Percentiles rank a stretch among this genome's conserved stretches.
phyloP scores from a whole-genome alignment of 2,797 vertebrate genomes.

The Phataginus tricuspis region DNA sequence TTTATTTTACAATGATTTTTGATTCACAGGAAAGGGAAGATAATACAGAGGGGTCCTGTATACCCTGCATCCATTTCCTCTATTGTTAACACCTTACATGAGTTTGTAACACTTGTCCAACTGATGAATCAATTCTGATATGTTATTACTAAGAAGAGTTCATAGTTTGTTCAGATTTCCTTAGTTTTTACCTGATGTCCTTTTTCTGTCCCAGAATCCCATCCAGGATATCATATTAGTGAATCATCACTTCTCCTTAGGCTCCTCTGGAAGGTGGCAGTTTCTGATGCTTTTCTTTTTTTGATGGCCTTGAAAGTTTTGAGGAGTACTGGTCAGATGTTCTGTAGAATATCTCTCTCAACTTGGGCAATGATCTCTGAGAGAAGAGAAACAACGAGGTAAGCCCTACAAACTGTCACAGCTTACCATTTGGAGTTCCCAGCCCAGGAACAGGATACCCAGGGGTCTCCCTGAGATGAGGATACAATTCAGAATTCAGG shows the following conservation, averaged over 20 bases:
- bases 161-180: neutral
- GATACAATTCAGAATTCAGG: neutral
- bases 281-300: neutral
- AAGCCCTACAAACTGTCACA: neutral
- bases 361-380: neutral
- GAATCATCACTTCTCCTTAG: neutral
- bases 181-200: neutral
- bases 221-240: neutral
- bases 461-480: neutral
- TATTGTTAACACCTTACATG: neutral
- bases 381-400: neutral
- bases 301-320: neutral
- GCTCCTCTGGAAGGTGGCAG: neutral
- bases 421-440: neutral
- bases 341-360: neutral
- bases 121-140: neutral
- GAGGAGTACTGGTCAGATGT: neutral
- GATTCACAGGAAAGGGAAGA: neutral
- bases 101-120: neutral
- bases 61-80: neutral
- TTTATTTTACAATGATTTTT: neutral
- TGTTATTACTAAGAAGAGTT: neutral
- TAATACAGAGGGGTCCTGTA: neutral
- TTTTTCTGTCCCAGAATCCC: neutral
- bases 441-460: neutral